Evolutionary conservation across 2,888 invertebrate species (phyloP).

Genomic region (Phasia obesa): DNA sequence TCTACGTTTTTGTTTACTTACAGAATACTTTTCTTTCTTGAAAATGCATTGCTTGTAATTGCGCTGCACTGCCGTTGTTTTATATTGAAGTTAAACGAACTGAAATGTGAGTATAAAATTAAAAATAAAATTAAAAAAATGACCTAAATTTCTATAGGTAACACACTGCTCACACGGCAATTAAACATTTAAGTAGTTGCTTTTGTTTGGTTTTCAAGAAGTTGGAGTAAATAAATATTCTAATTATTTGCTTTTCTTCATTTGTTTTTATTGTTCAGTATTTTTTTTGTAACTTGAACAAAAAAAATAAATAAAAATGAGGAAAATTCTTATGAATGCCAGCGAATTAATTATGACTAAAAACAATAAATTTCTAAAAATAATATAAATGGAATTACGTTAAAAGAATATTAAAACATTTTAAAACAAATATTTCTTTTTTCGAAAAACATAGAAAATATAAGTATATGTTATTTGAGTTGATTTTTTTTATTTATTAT

Average conservation of each 20-base stretch:
- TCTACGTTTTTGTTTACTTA: constrained; percentile 23
- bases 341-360: background rate
- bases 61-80: constrained; percentile 12
- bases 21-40: constrained; percentile 37
- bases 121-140: constrained; percentile 23
- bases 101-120: constrained; percentile 62
- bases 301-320: constrained; percentile 34
- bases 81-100: constrained; percentile 47
- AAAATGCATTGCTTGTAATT: constrained; percentile 27
- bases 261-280: background rate
- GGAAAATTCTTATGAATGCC: constrained; percentile 1
- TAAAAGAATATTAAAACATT: background rate
- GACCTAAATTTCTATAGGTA: constrained; percentile 46
- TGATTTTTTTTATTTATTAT: too few relatives aligned
- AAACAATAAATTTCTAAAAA: background rate
- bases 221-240: constrained; percentile 16
- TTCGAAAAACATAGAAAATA: too few relatives aligned
- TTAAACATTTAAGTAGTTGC: too few relatives aligned
- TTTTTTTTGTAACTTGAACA: constrained; percentile 15
- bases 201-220: background rate
- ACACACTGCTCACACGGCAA: too few relatives aligned
- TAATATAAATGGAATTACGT: background rate
- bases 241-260: constrained; percentile 12
- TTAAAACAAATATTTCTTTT: too few relatives aligned
- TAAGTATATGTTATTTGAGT: too few relatives aligned